Evolutionary conservation across 1,140 invertebrate species (phyloP).

Genomic region (Polyergus mexicanus): DNA sequence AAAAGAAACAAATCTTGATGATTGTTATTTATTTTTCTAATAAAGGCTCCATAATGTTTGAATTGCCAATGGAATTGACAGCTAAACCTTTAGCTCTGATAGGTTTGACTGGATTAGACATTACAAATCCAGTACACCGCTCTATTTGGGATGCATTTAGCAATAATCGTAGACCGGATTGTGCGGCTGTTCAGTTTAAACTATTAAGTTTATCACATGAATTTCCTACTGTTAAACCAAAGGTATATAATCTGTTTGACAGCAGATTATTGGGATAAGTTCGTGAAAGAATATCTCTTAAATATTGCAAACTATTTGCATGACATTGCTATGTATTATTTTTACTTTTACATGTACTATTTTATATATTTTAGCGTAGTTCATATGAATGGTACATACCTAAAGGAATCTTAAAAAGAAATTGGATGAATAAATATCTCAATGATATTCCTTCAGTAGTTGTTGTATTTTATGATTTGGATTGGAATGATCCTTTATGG

Average conservation of each 20-base stretch:
- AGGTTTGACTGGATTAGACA: constrained; percentile 94
- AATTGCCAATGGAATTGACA: constrained; percentile 92
- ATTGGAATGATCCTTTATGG: constrained; percentile 98
- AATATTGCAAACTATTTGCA: not conserved
- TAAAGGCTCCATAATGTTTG: constrained; percentile 83
- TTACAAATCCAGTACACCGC: constrained; percentile 94
- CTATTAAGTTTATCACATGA: constrained; percentile 92
- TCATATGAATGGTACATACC: constrained; percentile 98
- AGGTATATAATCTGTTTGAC: constrained; percentile 85
- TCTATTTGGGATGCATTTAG: constrained; percentile 97
- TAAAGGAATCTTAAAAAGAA: constrained; percentile 97
- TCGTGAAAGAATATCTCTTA: not conserved
- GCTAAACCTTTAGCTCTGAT: constrained; percentile 94
- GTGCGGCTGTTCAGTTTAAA: constrained; percentile 95
- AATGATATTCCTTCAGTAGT: constrained; percentile 96
- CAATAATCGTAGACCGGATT: constrained; percentile 92
- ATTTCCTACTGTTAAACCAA: constrained; percentile 96
- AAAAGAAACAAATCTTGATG: not conserved
- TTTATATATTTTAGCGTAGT: constrained; percentile 88
- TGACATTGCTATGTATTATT: not conserved
- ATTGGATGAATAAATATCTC: constrained; percentile 98
- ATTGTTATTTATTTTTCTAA: constrained; percentile 15
- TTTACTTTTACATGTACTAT: constrained; percentile 19
- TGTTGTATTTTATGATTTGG: constrained; percentile 98
- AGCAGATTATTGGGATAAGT: not conserved